These are phyloP conservation scores for Apomyelois bistriatella DNA, from an alignment of 2,888 invertebrate species.

Conservation along the genomic window DNA sequence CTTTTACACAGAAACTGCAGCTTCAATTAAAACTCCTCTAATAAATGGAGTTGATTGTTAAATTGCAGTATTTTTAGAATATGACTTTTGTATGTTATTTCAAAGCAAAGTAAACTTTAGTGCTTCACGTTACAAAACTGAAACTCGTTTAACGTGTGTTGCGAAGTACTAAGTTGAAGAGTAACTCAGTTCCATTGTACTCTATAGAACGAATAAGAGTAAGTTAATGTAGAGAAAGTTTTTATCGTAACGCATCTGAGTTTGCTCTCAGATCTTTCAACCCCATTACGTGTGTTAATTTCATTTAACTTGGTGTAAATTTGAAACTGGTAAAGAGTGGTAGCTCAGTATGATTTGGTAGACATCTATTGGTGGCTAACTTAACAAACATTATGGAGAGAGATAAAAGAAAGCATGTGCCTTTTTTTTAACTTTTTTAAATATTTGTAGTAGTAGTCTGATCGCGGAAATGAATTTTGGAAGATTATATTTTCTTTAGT, in stretches of 20 bases:
- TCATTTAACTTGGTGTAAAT: slow-evolving; percentile 7
- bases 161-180: not conserved
- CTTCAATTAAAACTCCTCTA: slow-evolving; percentile 56
- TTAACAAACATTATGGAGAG: no score
- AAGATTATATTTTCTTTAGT: no score
- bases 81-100: slow-evolving; percentile 16
- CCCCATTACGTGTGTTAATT: slow-evolving; percentile 9
- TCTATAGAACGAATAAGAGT: slow-evolving; percentile 11
- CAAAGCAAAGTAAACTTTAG: slow-evolving; percentile 9
- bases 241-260: slow-evolving; percentile 9
- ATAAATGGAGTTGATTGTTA: slow-evolving; percentile 43
- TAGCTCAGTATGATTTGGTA: not conserved
- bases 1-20: slow-evolving; percentile 52
- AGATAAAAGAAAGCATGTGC: no score
- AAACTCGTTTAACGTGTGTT: slow-evolving; percentile 1
- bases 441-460: no score
- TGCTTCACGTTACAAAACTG: not conserved
- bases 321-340: not conserved
- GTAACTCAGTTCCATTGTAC: slow-evolving; percentile 6
- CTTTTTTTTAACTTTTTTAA: no score
- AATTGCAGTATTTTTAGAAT: slow-evolving; percentile 24
- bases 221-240: slow-evolving; percentile 8
- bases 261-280: slow-evolving; percentile 9
- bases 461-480: no score
- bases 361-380: not conserved